Base-by-base conservation (phyloP, 2,797 vertebrate species). In the Darevskia mixta region DNA sequence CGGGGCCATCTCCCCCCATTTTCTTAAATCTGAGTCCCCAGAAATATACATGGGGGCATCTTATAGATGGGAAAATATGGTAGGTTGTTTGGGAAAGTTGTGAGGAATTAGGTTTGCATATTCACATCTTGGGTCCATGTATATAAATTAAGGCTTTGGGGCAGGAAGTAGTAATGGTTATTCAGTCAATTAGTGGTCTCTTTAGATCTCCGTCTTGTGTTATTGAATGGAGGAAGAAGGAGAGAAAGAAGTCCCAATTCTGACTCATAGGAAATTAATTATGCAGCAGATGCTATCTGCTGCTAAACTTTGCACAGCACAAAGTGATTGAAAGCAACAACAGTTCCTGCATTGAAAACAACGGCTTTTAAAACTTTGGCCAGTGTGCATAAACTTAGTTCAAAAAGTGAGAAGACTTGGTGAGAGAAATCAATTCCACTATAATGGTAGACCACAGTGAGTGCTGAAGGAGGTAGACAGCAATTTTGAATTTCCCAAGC, bases 181-280 rank as follows among this genome's bases (percentile, higher is more conserved):
- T 76, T 18, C 49, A 76, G 25, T 58, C 35, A 76, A 76, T 76
- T 76, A 76, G 49, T 64, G 72, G 20, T 58, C 38, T 41, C 27
- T 76, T 85, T 20, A 27, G 25, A 64, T 64, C 73, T 15, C 76
- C 17, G 17, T 8, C 35, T 77, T 85, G 2, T n/a, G 35, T 64
- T 73, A 38, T 25, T 43, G 35, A 85, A 38, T 64, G 18, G 43
- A 83, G n/a, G 13, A 23, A 20, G 13, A 13, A 29, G 13, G 15
- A 86, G 17, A 58, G 45, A 83, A 72, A 75, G 20, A 71, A 79
- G 45, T 35, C 6, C 61, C 20, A 86, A n/a, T 49, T 79, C 61
- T 79, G 41, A n/a, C n/a, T 71, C 76, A 78, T 78, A 79, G 32
- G 64, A 86, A 71, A 86, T 86, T 79, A 71, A 79, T 79, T 86